Evolutionary conservation across 23 tunicate species (phyloP), one percentile per base, ranked within the genome.

Genomic region (Pegea sp.): DNA sequence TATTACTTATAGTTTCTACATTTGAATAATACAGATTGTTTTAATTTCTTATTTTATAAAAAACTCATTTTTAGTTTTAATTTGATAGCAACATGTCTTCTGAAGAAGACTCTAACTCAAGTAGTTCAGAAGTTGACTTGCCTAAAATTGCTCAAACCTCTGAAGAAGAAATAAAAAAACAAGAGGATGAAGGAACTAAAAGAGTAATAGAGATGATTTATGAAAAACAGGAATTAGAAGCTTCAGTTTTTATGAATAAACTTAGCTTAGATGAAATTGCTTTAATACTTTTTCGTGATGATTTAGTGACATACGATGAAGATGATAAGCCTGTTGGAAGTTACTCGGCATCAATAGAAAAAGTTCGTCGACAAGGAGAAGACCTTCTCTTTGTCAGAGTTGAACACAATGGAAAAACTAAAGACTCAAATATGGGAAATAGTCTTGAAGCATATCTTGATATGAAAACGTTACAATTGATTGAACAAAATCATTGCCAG

Each of bases 241-340:
- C 46, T 38, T 11, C 16, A 38, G 46, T 38, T 8, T 38, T 38
- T 38, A 8, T 38, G 16, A 38, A 38, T 38, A 38, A 38, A 8
- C 13, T 38, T 8, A 38, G 16, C 46, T 11, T 8, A 38, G 46
- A 38, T 8, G 46, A 38, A 38, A 11, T 38, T 11, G 11, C 16
- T 8, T 38, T 38, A 16, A 38, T 16, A 38, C 16, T 68, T 55
- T 81, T 81, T 46, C 56, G 66, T 50, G 93, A 81, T 32, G 68
- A 72, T 30, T 52, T 81, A 5, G 81, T 61, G 8, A 61, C 65
- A 4, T 57, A 68, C 33, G 63, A 71, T 0, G 75, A 66, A 5
- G 81, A 72, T 38, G 74, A 75, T 13, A 66, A 72, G 55, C 55
- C 75, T 19, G 31, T 72, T 2, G 93, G 93, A 19, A 67, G 63